These are phyloP conservation scores for Bombus confusus DNA, from an alignment of 1,140 invertebrate species.

Conservation along the genomic window DNA sequence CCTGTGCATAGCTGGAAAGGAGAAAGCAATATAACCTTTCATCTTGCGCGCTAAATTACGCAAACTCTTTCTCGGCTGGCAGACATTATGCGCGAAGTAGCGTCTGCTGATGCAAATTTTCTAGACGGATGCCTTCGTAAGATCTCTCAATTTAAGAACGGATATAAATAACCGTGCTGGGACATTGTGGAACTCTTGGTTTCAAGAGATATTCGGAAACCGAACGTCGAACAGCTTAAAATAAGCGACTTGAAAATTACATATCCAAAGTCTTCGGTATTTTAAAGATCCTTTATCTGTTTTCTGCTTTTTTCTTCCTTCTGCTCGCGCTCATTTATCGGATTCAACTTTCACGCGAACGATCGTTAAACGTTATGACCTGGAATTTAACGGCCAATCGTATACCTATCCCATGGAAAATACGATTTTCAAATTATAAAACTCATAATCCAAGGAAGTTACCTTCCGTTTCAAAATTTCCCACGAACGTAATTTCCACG, in stretches of 20 bases:
- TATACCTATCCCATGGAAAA: too few relatives aligned
- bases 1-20: neutral
- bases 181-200: neutral
- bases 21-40: slow-evolving; percentile 42
- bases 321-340: too few relatives aligned
- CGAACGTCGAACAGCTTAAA: neutral
- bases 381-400: too few relatives aligned
- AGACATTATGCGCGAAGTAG: slow-evolving; percentile 29
- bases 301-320: neutral
- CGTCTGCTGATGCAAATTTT: slow-evolving; percentile 51
- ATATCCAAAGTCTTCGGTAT: neutral
- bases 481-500: neutral
- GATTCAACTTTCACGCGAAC: too few relatives aligned
- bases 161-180: neutral
- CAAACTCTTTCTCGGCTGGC: slow-evolving; percentile 32
- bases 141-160: slow-evolving; percentile 10
- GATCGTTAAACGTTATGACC: too few relatives aligned
- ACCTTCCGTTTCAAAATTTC: neutral
- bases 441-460: neutral
- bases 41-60: slow-evolving; percentile 42
- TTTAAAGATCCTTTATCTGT: neutral
- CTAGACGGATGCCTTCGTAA: neutral
- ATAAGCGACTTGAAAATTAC: neutral
- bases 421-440: neutral
- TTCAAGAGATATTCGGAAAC: neutral